phyloP scores from a whole-genome alignment of 2,113 vertebrate species.

The Apodemus speciosus region DNA sequence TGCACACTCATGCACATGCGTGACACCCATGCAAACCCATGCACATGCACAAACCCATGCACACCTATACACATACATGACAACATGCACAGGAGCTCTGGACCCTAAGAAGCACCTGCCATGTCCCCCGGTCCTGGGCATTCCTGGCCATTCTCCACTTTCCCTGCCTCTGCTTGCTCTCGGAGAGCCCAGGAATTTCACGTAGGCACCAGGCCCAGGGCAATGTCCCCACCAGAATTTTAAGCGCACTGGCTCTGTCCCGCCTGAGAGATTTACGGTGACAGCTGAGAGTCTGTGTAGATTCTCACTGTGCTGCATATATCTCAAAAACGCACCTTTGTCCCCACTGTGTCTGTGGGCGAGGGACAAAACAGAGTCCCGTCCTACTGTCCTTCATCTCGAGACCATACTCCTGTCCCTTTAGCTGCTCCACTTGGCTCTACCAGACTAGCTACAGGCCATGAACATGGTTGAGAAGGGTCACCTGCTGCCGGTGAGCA shows the following conservation, averaged over 20 bases:
- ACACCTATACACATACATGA: too few species aligned
- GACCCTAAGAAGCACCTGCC: not conserved
- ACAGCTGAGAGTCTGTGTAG: not conserved
- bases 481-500: too few species aligned
- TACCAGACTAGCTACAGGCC: not conserved
- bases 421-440: not conserved
- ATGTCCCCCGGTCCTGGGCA: too few species aligned
- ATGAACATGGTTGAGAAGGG: too few species aligned
- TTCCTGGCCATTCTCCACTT: not conserved
- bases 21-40: too few species aligned
- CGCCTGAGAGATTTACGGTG: too few species aligned
- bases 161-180: not conserved
- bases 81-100: not conserved
- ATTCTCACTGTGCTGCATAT: not conserved
- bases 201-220: not conserved
- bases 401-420: not conserved
- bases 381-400: too few species aligned
- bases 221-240: not conserved
- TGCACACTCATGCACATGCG: too few species aligned
- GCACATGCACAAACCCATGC: too few species aligned
- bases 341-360: not conserved
- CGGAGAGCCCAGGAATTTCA: not conserved
- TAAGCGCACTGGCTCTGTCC: not conserved
- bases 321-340: not conserved
- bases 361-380: fast-evolving